These are phyloP conservation scores for Caranx melampygus DNA, from an alignment of 2,113 vertebrate genomes.

Conservation along the genomic window DNA sequence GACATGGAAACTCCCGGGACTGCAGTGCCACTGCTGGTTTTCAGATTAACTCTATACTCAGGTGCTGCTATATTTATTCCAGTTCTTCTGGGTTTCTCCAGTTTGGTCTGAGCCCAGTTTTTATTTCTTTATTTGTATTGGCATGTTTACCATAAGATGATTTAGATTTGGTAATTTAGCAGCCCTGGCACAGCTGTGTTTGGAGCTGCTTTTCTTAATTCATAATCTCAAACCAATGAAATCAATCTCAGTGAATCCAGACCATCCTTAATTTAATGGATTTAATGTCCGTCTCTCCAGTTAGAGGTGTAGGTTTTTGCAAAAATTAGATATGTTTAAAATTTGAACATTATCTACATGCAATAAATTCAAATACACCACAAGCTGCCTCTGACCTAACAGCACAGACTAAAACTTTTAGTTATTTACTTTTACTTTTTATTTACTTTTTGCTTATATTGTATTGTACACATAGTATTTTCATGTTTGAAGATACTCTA, in stretches of 20 bases:
- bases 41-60: neutral
- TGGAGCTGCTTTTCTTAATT: neutral
- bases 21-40: slow-evolving; percentile 15
- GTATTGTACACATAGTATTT: neutral
- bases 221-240: slow-evolving; percentile 1
- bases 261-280: slow-evolving; percentile 10
- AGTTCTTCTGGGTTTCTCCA: neutral
- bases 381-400: neutral
- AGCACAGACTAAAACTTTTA: neutral
- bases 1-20: neutral
- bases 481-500: neutral
- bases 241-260: neutral
- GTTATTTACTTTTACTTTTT: neutral
- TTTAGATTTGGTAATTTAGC: slow-evolving; percentile 2
- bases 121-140: slow-evolving; percentile 21
- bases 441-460: neutral
- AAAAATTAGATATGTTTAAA: neutral
- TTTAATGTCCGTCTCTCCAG: neutral
- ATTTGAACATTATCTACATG: neutral
- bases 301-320: slow-evolving; percentile 11
- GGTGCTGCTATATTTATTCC: neutral
- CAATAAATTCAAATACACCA: neutral
- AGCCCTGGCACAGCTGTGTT: slow-evolving; percentile 21
- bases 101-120: neutral
- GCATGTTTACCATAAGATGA: neutral